Base-by-base conservation (phyloP, 37 sponge, comb jelly and placozoan genomes). In the Spongia lamella region DNA sequence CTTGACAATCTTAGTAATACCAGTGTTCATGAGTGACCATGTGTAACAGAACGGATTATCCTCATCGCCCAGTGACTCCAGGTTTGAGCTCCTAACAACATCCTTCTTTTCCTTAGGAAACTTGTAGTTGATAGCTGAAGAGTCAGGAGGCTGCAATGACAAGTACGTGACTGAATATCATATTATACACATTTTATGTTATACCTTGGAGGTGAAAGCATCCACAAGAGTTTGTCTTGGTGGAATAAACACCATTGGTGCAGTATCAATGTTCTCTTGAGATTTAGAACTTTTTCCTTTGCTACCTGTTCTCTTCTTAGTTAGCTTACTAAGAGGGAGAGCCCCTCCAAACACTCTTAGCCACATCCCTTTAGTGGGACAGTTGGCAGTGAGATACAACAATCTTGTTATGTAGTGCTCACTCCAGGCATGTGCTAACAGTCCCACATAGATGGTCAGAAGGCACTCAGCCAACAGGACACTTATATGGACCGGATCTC, bases 1-100 rank as follows among this genome's bases (percentile, higher is more conserved):
- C 62, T 81, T 74, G 35, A 80, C 63, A 21, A 64, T 26, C 36
- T 83, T 75, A 34, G 89, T 26, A 33, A 82, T 61, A 21, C 80
- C 78, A 35, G 86, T 70, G 61, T 88, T 88, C 84, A 93, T 86
- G 22, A 93, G 79, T 17, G 71, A 75, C 94, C 94, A 93, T 15
- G 71, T 56, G 35, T 75, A 86, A 73, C 73, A 73, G 38, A 81
- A 65, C 0, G 87, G 86, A 53, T 90, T 78, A 43, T 43, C 47
- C 9, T 38, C 68, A 66, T 66, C 40, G 7, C 7, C 25, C 38
- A 32, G 36, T 47, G 38, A 32, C 36, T 66, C 68, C 25, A 35
- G 7, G 68, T 33, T 36, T 5, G 47, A 43, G 9, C 7, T 9
- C 47, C 47, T 43, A 43, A 43, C 47, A 43, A 43, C 9, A 9